phyloP scores from a whole-genome alignment of 2,113 vertebrate genomes.

The Pachyramphus minor region DNA sequence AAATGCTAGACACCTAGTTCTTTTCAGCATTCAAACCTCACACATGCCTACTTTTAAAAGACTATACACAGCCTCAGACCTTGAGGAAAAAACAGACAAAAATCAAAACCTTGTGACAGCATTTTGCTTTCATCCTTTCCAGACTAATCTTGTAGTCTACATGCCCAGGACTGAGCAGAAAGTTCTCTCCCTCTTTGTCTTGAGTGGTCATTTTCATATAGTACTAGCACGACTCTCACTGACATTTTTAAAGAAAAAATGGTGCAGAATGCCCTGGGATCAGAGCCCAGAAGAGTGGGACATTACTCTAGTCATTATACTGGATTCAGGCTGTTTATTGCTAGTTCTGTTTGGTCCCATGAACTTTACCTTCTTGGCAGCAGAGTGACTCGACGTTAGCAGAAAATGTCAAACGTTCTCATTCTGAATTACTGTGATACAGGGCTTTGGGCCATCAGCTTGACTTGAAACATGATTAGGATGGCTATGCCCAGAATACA shows the following conservation, averaged over 20 bases:
- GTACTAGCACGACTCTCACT: not conserved
- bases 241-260: not conserved
- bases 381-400: not conserved
- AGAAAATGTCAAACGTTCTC: not conserved
- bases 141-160: not conserved
- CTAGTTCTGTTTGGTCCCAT: not conserved
- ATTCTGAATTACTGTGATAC: not conserved
- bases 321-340: not conserved
- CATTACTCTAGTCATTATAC: not conserved
- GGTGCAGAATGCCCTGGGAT: not conserved
- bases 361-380: conserved; percentile 22
- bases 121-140: not conserved
- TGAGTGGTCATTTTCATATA: not conserved
- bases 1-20: not conserved
- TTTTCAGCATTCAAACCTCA: not conserved
- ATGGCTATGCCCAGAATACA: not conserved
- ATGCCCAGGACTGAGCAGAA: not conserved
- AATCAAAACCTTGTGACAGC: not conserved
- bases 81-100: not conserved
- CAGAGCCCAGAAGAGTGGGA: not conserved
- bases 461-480: not conserved
- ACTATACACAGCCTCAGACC: not conserved
- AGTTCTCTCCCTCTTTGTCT: not conserved
- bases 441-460: not conserved
- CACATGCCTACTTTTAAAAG: not conserved